phyloP scores from a whole-genome alignment of 2,797 vertebrate species.

The Platyrinchus mystaceus region DNA sequence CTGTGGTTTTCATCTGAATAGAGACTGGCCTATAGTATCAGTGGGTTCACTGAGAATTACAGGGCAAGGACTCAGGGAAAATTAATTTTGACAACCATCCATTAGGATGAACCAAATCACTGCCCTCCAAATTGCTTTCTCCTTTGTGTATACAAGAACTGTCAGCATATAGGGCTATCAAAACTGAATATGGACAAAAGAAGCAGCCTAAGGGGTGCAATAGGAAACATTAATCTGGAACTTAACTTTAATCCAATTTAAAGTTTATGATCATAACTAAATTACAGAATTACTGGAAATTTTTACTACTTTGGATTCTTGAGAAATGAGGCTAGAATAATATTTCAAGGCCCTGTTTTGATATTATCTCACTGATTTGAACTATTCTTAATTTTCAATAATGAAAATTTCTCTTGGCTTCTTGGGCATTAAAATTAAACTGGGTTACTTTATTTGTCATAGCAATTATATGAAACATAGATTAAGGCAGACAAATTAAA shows the following conservation, averaged over 20 bases:
- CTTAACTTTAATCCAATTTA: background rate
- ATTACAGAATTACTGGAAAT: background rate
- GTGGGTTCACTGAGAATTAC: background rate
- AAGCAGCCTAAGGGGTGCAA: background rate
- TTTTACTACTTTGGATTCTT: background rate
- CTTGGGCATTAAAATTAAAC: background rate
- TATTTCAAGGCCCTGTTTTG: background rate
- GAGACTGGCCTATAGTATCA: background rate
- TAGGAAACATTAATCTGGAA: background rate
- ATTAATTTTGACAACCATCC: background rate
- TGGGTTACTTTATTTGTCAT: background rate
- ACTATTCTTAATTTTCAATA: background rate
- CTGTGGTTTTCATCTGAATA: background rate
- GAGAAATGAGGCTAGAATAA: background rate
- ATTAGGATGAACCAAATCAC: slow-evolving; percentile 14
- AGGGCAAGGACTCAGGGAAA: background rate
- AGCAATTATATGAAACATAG: background rate
- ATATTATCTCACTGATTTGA: background rate
- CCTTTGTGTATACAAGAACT: background rate
- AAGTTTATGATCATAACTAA: background rate
- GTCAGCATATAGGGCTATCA: background rate
- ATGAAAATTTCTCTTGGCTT: background rate
- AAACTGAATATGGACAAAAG: background rate
- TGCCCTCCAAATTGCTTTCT: background rate
- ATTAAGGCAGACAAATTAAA: background rate